Conservation (phyloP, 1,140 invertebrate genomes). For the Mycetomoellerius zeteki region DNA sequence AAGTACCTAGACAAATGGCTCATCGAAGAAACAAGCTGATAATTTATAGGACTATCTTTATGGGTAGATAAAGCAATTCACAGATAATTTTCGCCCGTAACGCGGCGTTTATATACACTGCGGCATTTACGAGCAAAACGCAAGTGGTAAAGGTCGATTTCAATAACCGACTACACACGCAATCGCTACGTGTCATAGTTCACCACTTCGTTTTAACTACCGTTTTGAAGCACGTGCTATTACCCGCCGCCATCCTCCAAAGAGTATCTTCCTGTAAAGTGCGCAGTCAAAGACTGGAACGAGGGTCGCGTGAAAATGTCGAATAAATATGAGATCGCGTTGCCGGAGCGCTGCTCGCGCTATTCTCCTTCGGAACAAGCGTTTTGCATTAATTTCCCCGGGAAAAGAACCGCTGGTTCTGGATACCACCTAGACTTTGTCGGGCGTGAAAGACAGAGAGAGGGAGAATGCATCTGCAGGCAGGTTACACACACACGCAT, state of each 20-base stretch:
- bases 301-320: conserved; percentile 66
- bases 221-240: conserved; percentile 54
- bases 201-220: conserved; percentile 53
- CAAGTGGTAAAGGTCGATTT: conserved; percentile 49
- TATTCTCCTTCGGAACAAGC: conserved; percentile 41
- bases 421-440: conserved; percentile 56
- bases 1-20: neutral
- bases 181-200: conserved; percentile 52
- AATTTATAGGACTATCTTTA: conserved; percentile 15
- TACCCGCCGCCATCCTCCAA: conserved; percentile 24
- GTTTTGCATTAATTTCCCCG: conserved; percentile 73
- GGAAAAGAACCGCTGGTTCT: conserved; percentile 43
- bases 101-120: neutral
- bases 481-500: too few species aligned
- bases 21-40: neutral
- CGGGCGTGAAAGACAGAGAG: neutral
- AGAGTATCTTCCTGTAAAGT: conserved; percentile 17
- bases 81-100: neutral
- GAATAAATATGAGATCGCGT: conserved; percentile 74
- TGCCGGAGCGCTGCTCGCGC: conserved; percentile 27
- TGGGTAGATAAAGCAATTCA: conserved; percentile 16
- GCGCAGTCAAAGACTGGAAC: conserved; percentile 32
- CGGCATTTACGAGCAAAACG: conserved; percentile 32
- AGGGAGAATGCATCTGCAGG: conserved; percentile 37
- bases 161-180: conserved; percentile 47